These are phyloP conservation scores for Timandra comae DNA, from an alignment of 2,888 invertebrate genomes.

Conservation along the genomic window DNA sequence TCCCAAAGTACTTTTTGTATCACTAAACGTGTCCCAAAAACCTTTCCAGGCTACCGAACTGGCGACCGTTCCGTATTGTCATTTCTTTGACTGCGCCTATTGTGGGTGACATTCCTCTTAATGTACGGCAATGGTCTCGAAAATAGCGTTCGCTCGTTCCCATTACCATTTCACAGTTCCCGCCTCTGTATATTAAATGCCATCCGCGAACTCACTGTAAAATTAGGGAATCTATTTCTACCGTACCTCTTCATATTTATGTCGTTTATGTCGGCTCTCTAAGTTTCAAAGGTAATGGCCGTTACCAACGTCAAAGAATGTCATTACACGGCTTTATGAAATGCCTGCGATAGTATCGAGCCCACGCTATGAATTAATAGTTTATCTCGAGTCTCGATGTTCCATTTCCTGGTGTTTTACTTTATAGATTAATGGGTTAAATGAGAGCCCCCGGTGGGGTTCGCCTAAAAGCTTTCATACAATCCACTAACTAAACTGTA, in stretches of 20 bases:
- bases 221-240: slow-evolving; percentile 19
- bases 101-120: slow-evolving; percentile 25
- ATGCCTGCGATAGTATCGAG: slow-evolving; percentile 22
- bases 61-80: slow-evolving; percentile 27
- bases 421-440: slow-evolving; percentile 30
- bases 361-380: slow-evolving; percentile 26
- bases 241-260: slow-evolving; percentile 13
- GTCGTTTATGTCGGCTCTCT: slow-evolving; percentile 25
- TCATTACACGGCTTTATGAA: slow-evolving; percentile 30
- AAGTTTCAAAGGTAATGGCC: slow-evolving; percentile 36
- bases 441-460: slow-evolving; percentile 28
- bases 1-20: slow-evolving; percentile 32
- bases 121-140: slow-evolving; percentile 27
- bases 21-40: slow-evolving; percentile 29
- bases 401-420: slow-evolving; percentile 29
- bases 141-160: slow-evolving; percentile 23
- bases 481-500: slow-evolving; percentile 35
- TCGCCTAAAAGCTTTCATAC: slow-evolving; percentile 47
- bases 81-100: slow-evolving; percentile 29
- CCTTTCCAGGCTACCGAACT: slow-evolving; percentile 27
- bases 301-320: slow-evolving; percentile 29
- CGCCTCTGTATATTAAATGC: slow-evolving; percentile 17
- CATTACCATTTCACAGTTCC: slow-evolving; percentile 24
- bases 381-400: slow-evolving; percentile 26
- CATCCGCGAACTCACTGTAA: slow-evolving; percentile 13